Percentiles rank a stretch among this genome's conserved stretches.
Conservation (phyloP, 1,140 invertebrate species). For the Drosophila busckii region DNA sequence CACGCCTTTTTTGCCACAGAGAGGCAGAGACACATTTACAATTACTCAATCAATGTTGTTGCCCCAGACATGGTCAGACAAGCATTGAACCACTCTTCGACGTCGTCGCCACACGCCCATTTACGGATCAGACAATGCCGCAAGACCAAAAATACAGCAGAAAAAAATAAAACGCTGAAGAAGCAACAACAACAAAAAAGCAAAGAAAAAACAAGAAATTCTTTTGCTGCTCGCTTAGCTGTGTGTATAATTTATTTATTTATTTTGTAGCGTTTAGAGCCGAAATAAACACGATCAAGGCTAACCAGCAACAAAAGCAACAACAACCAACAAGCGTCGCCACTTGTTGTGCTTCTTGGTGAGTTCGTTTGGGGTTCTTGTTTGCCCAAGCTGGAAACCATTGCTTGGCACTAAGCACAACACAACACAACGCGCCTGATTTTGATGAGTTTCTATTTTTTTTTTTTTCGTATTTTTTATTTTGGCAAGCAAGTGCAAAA, state of each 20-base stretch:
- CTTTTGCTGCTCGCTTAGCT: slow-evolving; percentile 43
- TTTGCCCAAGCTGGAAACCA: slow-evolving; percentile 52
- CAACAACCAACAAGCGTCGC: slow-evolving; percentile 20
- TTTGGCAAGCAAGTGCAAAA: slow-evolving; percentile 48
- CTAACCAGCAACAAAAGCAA: slow-evolving; percentile 29
- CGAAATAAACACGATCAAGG: slow-evolving; percentile 70
- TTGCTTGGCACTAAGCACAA: slow-evolving; percentile 38
- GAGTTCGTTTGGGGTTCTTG: slow-evolving; percentile 19
- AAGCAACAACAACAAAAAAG: slow-evolving; percentile 33
- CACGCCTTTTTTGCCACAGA: background rate
- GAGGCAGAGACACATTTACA: no score
- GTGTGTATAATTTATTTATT: slow-evolving; percentile 57
- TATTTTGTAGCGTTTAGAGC: slow-evolving; percentile 47
- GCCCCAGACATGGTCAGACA: slow-evolving; percentile 3
- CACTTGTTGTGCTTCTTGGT: slow-evolving; percentile 23
- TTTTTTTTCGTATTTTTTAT: slow-evolving; percentile 1
- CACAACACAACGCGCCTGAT: no score
- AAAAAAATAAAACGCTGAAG: slow-evolving; percentile 6
- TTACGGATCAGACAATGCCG: slow-evolving; percentile 58
- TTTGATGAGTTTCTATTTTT: slow-evolving; percentile 1
- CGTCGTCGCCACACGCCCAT: slow-evolving; percentile 39
- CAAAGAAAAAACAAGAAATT: slow-evolving; percentile 46
- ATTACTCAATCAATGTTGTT: slow-evolving; percentile 23
- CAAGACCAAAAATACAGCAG: slow-evolving; percentile 41
- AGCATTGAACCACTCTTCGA: slow-evolving; percentile 19